phyloP scores from a whole-genome alignment of 2,113 vertebrate genomes.

The Sylvilagus bachmani region DNA sequence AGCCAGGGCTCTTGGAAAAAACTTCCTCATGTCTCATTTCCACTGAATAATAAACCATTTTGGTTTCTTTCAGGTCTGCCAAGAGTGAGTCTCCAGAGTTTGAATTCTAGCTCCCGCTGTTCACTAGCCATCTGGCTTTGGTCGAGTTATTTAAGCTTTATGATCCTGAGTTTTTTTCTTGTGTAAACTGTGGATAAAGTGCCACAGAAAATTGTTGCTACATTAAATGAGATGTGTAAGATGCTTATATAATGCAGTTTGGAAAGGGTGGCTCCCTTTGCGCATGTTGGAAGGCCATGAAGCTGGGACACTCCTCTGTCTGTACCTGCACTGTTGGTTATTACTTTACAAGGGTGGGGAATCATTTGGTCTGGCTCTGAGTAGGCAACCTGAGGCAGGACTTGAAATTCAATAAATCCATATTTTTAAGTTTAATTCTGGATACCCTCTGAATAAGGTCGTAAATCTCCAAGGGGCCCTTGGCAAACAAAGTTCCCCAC shows the following conservation, averaged over 20 bases:
- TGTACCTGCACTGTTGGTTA: background rate
- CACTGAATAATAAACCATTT: conserved; percentile 53
- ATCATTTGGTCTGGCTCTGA: too few relatives aligned
- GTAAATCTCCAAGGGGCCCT: too few relatives aligned
- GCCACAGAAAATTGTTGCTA: background rate
- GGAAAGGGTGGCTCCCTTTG: background rate
- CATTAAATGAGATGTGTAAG: background rate
- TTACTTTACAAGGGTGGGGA: too few relatives aligned
- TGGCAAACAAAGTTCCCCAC: too few relatives aligned
- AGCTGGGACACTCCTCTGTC: background rate
- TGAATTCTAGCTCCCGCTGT: background rate
- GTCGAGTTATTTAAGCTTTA: conserved; percentile 13
- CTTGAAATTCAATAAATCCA: too few relatives aligned
- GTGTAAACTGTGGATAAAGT: background rate
- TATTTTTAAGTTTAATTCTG: too few relatives aligned
- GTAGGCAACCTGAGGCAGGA: too few relatives aligned
- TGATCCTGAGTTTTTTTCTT: background rate
- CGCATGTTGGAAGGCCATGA: accelerated
- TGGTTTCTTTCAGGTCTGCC: background rate
- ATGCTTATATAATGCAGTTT: accelerated
- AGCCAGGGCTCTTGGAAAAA: background rate
- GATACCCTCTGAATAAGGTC: too few relatives aligned
- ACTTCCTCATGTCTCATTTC: conserved; percentile 54
- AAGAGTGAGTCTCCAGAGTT: background rate
- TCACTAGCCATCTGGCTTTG: conserved; percentile 37